phyloP scores from a whole-genome alignment of 1,140 invertebrate species.

The Onthophagus taurus region DNA sequence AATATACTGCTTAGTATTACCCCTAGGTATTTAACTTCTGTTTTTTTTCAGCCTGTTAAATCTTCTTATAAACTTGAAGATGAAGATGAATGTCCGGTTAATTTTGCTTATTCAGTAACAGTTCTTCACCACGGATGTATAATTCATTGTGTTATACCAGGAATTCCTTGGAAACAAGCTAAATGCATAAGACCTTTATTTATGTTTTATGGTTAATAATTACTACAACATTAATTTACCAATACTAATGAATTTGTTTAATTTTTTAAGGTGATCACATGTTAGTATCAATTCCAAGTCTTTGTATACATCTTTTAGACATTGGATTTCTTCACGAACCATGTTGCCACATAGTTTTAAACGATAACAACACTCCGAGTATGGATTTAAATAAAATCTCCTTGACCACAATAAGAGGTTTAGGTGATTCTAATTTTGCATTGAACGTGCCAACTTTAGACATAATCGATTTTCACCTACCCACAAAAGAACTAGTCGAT shows the following conservation, averaged over 20 bases:
- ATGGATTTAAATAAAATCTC: slow-evolving; percentile 50
- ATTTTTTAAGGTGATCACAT: slow-evolving; percentile 57
- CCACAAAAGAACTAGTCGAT: slow-evolving; percentile 52
- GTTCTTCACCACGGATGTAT: slow-evolving; percentile 72
- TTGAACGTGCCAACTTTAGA: slow-evolving; percentile 62
- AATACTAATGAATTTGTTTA: background rate
- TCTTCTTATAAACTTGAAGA: slow-evolving; percentile 21
- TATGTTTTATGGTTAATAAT: slow-evolving; percentile 47
- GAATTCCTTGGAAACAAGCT: slow-evolving; percentile 64
- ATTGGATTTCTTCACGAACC: slow-evolving; percentile 71
- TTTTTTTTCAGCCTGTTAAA: slow-evolving; percentile 29
- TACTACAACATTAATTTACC: background rate
- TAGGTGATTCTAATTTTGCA: slow-evolving; percentile 44
- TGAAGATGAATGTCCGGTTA: slow-evolving; percentile 43
- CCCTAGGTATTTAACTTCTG: too few relatives aligned
- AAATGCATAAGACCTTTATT: slow-evolving; percentile 66
- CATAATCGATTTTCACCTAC: slow-evolving; percentile 53
- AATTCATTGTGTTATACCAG: slow-evolving; percentile 69
- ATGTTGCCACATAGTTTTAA: slow-evolving; percentile 63
- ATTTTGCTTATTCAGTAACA: slow-evolving; percentile 75
- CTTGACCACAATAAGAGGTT: slow-evolving; percentile 51
- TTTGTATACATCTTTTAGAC: slow-evolving; percentile 72
- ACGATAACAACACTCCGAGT: slow-evolving; percentile 37
- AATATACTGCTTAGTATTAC: too few relatives aligned
- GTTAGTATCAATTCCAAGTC: slow-evolving; percentile 63